Evolutionary conservation across 2,113 vertebrate species (phyloP).

Genomic region (Oophaga pumilio): DNA sequence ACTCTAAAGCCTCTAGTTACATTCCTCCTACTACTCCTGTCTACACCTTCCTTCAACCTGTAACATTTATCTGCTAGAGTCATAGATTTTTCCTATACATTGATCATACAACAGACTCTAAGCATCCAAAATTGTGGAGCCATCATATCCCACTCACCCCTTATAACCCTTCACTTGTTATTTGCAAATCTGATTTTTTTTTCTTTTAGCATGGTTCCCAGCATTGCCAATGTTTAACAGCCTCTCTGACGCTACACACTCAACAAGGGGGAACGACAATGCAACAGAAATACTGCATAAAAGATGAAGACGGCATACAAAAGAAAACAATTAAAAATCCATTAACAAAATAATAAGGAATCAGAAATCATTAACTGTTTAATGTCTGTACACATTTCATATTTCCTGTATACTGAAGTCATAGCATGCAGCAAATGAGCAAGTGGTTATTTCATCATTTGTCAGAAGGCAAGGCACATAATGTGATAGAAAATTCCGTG

Average conservation of each 20-base stretch:
- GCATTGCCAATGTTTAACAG: constrained; percentile 40
- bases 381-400: constrained; percentile 65
- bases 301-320: constrained; percentile 1
- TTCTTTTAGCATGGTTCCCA: neutral
- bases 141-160: neutral
- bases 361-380: constrained; percentile 54
- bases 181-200: neutral
- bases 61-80: neutral
- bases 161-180: neutral
- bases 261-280: neutral
- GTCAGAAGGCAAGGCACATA: constrained; percentile 95
- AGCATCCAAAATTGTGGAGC: neutral
- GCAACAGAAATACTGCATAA: neutral
- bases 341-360: constrained; percentile 51
- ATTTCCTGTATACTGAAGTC: constrained; percentile 73
- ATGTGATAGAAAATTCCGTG: constrained; percentile 93
- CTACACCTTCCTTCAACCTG: no score
- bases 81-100: neutral
- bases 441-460: constrained; percentile 75
- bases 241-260: neutral
- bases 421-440: constrained; percentile 83
- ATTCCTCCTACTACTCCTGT: no score
- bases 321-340: constrained; percentile 34
- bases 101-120: neutral
- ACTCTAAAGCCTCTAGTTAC: no score